phyloP scores from a whole-genome alignment of 2,888 invertebrate species.

The Cheilosia impressa region DNA sequence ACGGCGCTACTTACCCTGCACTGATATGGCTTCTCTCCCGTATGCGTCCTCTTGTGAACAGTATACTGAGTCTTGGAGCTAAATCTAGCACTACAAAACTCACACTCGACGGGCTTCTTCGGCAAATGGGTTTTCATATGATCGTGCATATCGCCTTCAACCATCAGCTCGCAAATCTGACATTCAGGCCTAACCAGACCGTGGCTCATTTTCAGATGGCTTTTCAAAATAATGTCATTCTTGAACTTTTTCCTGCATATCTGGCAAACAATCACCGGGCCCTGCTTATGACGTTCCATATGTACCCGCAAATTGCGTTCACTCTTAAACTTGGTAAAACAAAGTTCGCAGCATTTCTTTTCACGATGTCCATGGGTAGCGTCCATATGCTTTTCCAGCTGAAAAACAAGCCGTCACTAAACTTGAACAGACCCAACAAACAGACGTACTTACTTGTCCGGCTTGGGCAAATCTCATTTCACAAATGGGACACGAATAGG shows the following conservation, averaged over 20 bases:
- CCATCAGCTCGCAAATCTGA: slow-evolving; percentile 90
- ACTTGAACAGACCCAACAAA: background rate
- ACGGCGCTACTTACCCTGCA: slow-evolving; percentile 86
- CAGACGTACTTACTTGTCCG: slow-evolving; percentile 86
- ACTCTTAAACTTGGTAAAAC: slow-evolving; percentile 89
- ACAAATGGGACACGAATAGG: slow-evolving; percentile 87
- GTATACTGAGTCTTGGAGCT: slow-evolving; percentile 93
- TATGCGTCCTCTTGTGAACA: slow-evolving; percentile 93
- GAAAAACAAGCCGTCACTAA: slow-evolving; percentile 37
- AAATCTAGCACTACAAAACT: slow-evolving; percentile 91
- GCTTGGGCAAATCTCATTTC: slow-evolving; percentile 88
- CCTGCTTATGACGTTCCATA: slow-evolving; percentile 89
- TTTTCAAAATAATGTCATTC: slow-evolving; percentile 88
- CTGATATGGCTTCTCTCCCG: slow-evolving; percentile 92
- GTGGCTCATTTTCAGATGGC: slow-evolving; percentile 91
- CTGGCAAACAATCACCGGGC: slow-evolving; percentile 91
- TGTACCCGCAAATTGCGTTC: slow-evolving; percentile 87
- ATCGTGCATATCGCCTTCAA: slow-evolving; percentile 90
- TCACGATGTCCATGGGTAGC: slow-evolving; percentile 87
- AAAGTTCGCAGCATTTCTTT: slow-evolving; percentile 89
- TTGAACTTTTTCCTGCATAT: slow-evolving; percentile 92
- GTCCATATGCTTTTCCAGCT: slow-evolving; percentile 87
- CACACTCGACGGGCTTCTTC: slow-evolving; percentile 89
- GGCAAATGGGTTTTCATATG: slow-evolving; percentile 92
- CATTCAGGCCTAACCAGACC: slow-evolving; percentile 90